Evolutionary conservation across 2,797 vertebrate genomes (phyloP).

Genomic region (Heliangelus exortis): DNA sequence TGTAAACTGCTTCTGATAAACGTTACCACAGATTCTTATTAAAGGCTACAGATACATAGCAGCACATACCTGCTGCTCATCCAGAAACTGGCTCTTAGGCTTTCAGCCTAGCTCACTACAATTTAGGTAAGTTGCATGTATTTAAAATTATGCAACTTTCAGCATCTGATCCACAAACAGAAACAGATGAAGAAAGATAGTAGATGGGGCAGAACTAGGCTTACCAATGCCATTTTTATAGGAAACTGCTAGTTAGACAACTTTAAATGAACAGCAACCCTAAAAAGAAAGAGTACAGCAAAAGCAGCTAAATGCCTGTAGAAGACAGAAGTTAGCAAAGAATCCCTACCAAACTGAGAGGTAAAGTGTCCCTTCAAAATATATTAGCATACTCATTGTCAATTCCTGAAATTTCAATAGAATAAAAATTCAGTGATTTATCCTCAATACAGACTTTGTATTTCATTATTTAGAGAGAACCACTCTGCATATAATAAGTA

Average conservation of each 20-base stretch:
- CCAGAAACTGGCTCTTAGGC: not conserved
- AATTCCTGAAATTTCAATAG: not conserved
- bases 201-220: not conserved
- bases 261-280: not conserved
- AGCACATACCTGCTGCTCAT: not conserved
- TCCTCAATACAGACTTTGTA: not conserved
- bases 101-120: not conserved
- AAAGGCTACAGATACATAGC: not conserved
- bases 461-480: not conserved
- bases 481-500: not conserved
- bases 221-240: not conserved
- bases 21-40: not conserved
- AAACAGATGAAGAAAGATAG: not conserved
- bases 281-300: not conserved
- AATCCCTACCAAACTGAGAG: not conserved
- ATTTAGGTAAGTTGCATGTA: not conserved
- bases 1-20: not conserved
- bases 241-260: not conserved
- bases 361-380: not conserved
- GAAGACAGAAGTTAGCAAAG: slow-evolving; percentile 12
- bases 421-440: not conserved
- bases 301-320: slow-evolving; percentile 16
- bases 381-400: not conserved
- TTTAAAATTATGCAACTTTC: not conserved
- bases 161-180: not conserved